phyloP scores from a whole-genome alignment of 2,888 invertebrate species.

The Acleris literana region DNA sequence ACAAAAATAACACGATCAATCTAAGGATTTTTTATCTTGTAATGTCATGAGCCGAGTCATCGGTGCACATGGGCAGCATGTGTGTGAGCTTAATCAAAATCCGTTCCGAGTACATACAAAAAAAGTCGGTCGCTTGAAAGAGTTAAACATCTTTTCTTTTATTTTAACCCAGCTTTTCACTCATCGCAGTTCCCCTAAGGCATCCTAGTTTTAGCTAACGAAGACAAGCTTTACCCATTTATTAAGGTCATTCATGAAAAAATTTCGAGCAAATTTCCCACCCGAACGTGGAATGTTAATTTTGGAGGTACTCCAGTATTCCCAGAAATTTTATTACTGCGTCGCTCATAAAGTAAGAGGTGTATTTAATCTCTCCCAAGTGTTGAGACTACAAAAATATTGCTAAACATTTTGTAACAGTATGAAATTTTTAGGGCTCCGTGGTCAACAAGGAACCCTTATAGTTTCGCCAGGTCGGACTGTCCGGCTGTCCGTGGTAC shows the following conservation, averaged over 20 bases:
- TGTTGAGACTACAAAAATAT: constrained; percentile 2
- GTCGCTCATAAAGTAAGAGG: constrained; percentile 26
- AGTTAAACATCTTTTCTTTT: neutral
- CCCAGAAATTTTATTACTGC: constrained; percentile 29
- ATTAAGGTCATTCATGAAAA: constrained; percentile 28
- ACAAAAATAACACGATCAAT: constrained; percentile 24
- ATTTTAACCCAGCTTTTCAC: neutral
- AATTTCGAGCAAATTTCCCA: constrained; percentile 26
- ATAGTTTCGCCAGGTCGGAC: too few relatives aligned
- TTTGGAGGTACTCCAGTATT: constrained; percentile 25
- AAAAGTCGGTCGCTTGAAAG: too few relatives aligned
- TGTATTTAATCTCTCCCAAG: constrained; percentile 23
- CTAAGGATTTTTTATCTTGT: constrained; percentile 23
- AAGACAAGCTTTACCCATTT: constrained; percentile 28
- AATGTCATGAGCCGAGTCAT: neutral
- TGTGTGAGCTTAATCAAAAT: constrained; percentile 22
- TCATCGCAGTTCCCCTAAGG: neutral
- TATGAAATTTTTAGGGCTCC: neutral
- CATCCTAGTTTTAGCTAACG: constrained; percentile 3
- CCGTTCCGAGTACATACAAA: neutral
- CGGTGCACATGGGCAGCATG: constrained; percentile 26
- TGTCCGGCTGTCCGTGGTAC: too few relatives aligned
- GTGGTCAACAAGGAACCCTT: too few relatives aligned
- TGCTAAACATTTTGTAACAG: neutral
- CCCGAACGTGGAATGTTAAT: constrained; percentile 34